Base-by-base conservation (phyloP, 2,888 invertebrate species). In the Gonocerus acuteangulatus region DNA sequence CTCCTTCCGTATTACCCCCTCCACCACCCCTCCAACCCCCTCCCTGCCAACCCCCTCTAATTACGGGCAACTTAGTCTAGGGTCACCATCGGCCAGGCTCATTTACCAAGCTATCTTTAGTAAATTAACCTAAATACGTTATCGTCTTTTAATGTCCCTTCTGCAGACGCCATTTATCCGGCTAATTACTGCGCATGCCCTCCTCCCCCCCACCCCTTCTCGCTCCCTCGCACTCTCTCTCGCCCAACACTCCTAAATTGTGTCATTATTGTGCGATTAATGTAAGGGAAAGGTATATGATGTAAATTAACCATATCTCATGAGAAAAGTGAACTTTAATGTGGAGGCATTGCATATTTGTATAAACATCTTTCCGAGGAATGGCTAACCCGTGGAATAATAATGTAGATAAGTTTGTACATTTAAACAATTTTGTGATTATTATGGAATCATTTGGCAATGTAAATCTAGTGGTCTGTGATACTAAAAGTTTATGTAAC, bases 111-210 rank as follows among this genome's bases (percentile, higher is more conserved):
- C 57, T 23, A 57, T 57, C 57, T 57, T 57, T 57, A 57, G 18
- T 57, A 57, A 57, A 57, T 57, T 57, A 57, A 57, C 57, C 57
- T 59, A 59, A 59, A 59, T 59, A 48, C 32, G 59, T 59, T 59
- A 48, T 48, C 59, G 48, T 39, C 39, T 59, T 48, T 59, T 59
- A 48, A 48, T 59, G 48, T 36, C 32, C 32, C 52, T 2, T 18
- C 19, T 19, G 15, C 45, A 15, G 23, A 39, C 36, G 18, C 36
- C 27, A 44, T 56, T 19, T 19, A 15, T 47, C 54, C 48, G 36
- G 34, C 32, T 23, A 39, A 39, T 58, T 21, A 22, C 62, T 48
- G 27, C 49, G 48, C 51, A 23, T 36, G 22, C 11, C 44, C 48
- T 36, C 23, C 42, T 34, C 42, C 45, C 19, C 21, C 57, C 51